Evolutionary conservation across 2,888 invertebrate species (phyloP), one percentile per base, ranked within the genome.

Genomic region (Pinctada fucata): DNA sequence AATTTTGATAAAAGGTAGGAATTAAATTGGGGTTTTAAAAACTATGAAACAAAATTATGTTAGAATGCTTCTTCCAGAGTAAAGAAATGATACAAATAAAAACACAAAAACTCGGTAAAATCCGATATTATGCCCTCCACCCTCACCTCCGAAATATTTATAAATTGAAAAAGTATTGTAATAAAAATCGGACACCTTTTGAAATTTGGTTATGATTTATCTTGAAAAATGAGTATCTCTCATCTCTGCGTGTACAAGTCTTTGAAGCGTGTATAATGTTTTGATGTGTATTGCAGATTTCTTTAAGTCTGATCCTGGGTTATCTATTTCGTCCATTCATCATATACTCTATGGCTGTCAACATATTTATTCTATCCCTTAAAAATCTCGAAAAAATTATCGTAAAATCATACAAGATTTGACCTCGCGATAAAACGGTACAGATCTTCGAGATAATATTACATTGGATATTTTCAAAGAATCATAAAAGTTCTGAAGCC

Each of bases 261-360:
- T 77, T 77, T 77, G 76, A 77, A 70, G 76, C 76, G 72, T 51
- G 72, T 71, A 52, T 31, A 51, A 72, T 77, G 66, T 71, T 77
- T 65, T 67, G 76, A 77, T 77, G 70, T 67, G 45, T 50, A 47
- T 65, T 51, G 16, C 65, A 66, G 50, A 3, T 51, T 10, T 31
- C 16, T 49, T 52, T 65, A 71, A 77, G 65, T 65, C 71, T 64
- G 47, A 72, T 45, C 52, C 16, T 31, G 31, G 74, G 74, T 74
- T 74, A 74, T 74, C 74, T n/a, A 16, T 50, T 31, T 10, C 49
- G 66, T 66, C 74, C 74, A 74, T 74, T 74, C 74, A 74, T 74
- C 74, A 74, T 66, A 13, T 13, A 10, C 58, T 58, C 58, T 58
- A 10, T 58, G 8, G 13, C 8, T 58, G 8, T 6, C 6, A 10